Evolutionary conservation across 2,113 vertebrate species (phyloP), one percentile per base, ranked within the genome.

Genomic region (Furnarius figulus): DNA sequence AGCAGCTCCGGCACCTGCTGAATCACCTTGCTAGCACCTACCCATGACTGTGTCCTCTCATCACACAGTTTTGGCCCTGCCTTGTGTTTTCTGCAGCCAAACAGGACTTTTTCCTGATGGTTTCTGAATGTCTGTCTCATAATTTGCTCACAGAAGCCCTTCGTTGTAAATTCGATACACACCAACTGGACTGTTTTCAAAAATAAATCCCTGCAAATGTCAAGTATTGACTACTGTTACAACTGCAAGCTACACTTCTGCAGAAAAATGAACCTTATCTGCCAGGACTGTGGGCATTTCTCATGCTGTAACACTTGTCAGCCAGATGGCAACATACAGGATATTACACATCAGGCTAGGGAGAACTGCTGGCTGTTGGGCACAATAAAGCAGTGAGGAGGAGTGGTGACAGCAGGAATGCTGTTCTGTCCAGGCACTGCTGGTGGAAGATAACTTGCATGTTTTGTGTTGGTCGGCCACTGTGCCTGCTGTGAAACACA

Each of bases 321-420:
- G 46, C 10, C 63, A 81, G 58, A 35, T 0, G 7, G 80, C 70
- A 72, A 24, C 1, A 23, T 49, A 37, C 44, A 16, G 44, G n/a
- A 9, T 15, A 44, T 39, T 9, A 62, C 63, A 42, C 67, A 50
- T 37, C 12, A 52, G 67, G 53, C 47, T 39, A 37, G 27, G 3
- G 4, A 72, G 63, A 75, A 16, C 30, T 47, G n/a, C 21, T 63
- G 85, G 12, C 42, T 52, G 47, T 16, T 53, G 53, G 53, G 58
- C 25, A 58, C 40, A 42, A 20, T 8, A 52, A 53, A 84, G 40
- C 0, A 3, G 25, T 22, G 42, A 46, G 27, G 53, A 17, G 16
- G 56, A 46, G 31, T 0, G 0, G 25, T 25, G 47, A 6, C 40
- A 89, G 67, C 46, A n/a, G 59, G 58, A 30, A 44, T 0, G 2